Evolutionary conservation across 1,140 invertebrate species (phyloP).

Genomic region (Drosophila funebris): DNA sequence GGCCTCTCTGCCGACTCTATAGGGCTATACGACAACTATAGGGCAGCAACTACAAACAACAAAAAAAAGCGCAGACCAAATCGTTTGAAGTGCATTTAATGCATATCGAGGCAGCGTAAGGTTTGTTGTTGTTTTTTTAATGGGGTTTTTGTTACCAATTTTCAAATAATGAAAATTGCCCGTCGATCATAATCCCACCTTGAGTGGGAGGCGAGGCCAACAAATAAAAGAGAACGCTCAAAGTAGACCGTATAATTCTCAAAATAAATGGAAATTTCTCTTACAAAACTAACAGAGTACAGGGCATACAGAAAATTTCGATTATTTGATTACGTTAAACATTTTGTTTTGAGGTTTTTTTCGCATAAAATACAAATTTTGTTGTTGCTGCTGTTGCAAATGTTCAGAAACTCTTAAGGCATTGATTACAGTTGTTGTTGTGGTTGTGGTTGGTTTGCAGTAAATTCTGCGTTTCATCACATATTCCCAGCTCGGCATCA

Average conservation of each 20-base stretch:
- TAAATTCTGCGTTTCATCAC: constrained; percentile 53
- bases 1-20: not conserved
- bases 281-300: not conserved
- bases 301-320: not conserved
- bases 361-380: not conserved
- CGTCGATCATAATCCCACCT: constrained; percentile 11
- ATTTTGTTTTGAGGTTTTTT: not conserved
- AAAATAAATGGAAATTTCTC: constrained; percentile 11
- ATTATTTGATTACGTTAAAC: not conserved
- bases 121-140: constrained; percentile 52
- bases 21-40: too few species aligned
- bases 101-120: constrained; percentile 52
- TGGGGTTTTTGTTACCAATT: constrained; percentile 71
- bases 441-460: constrained; percentile 16
- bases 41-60: too few species aligned
- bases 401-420: constrained; percentile 70
- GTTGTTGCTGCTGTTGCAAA: not conserved
- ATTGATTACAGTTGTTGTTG: constrained; percentile 52
- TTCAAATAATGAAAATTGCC: constrained; percentile 58
- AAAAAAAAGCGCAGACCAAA: constrained; percentile 44
- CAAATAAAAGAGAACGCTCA: not conserved
- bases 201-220: not conserved
- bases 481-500: constrained; percentile 54
- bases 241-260: constrained; percentile 30
- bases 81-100: constrained; percentile 76